Evolutionary conservation across 2,888 invertebrate genomes (phyloP).

Genomic region (Ophraella communa): DNA sequence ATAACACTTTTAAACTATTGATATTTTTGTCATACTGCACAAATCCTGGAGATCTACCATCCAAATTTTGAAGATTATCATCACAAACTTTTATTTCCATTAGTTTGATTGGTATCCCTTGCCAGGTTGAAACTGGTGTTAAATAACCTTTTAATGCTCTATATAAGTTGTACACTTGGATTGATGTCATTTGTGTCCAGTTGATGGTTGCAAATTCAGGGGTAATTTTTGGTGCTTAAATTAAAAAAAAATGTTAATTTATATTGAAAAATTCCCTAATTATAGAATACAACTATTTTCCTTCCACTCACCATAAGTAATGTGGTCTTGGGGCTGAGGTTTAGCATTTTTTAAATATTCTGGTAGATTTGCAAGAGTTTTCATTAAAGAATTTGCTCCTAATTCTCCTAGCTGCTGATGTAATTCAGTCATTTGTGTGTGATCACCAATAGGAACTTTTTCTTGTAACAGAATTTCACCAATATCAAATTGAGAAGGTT

Average conservation of each 20-base stretch:
- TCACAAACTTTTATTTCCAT: conserved; percentile 57
- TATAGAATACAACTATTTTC: too few relatives aligned
- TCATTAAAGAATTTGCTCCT: conserved; percentile 72
- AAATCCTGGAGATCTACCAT: conserved; percentile 61
- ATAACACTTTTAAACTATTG: conserved; percentile 69
- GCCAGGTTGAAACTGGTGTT: conserved; percentile 68
- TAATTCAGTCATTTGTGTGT: conserved; percentile 72
- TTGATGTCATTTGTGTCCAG: conserved; percentile 71
- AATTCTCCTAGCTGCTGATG: conserved; percentile 68
- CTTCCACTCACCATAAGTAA: conserved; percentile 71
- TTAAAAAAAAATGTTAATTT: not conserved
- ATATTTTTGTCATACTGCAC: conserved; percentile 66
- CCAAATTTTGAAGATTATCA: not conserved
- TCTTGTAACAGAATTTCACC: conserved; percentile 73
- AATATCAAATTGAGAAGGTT: conserved; percentile 81
- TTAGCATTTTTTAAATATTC: conserved; percentile 64
- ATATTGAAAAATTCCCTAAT: too few relatives aligned
- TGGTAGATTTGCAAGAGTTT: conserved; percentile 68
- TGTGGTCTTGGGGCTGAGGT: conserved; percentile 67
- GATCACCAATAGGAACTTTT: conserved; percentile 63
- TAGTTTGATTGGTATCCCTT: conserved; percentile 68
- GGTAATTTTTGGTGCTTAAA: conserved; percentile 76
- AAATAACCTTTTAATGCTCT: conserved; percentile 73
- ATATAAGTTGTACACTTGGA: conserved; percentile 72
- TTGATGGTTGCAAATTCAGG: conserved; percentile 67